Evolutionary conservation across 2,888 invertebrate species (phyloP).

Genomic region (Sminthurides aquaticus): DNA sequence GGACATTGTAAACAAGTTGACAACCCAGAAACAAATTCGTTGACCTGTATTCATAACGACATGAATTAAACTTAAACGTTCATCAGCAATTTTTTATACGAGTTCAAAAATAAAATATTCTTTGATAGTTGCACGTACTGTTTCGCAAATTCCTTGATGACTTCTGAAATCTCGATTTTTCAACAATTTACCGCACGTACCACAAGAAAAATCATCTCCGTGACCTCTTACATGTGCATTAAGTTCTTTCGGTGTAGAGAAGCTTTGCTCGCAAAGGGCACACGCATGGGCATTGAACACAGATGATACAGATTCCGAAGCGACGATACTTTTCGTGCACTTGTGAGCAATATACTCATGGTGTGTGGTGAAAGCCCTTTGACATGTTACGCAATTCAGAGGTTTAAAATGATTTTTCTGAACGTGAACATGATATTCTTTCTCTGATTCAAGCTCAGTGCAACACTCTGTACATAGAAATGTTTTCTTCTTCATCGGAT

Average conservation of each 20-base stretch:
- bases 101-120: too few species aligned
- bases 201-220: constrained; percentile 16
- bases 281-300: constrained; percentile 37
- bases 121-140: too few species aligned
- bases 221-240: constrained; percentile 27
- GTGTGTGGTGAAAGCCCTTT: constrained; percentile 13
- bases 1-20: constrained; percentile 27
- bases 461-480: constrained; percentile 13
- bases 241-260: constrained; percentile 21
- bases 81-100: not conserved
- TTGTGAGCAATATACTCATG: constrained; percentile 11
- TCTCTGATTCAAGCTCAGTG: constrained; percentile 14
- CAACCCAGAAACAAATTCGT: constrained; percentile 1
- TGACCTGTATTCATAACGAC: not conserved
- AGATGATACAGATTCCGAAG: not conserved
- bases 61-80: not conserved
- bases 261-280: constrained; percentile 43
- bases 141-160: constrained; percentile 25
- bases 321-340: not conserved
- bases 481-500: not conserved
- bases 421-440: constrained; percentile 13
- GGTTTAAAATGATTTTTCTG: constrained; percentile 15
- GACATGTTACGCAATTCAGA: constrained; percentile 17
- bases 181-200: constrained; percentile 22
- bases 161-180: constrained; percentile 13